Base-by-base conservation (phyloP, 2,113 vertebrate genomes). In the Neomonachus schauinslandi region DNA sequence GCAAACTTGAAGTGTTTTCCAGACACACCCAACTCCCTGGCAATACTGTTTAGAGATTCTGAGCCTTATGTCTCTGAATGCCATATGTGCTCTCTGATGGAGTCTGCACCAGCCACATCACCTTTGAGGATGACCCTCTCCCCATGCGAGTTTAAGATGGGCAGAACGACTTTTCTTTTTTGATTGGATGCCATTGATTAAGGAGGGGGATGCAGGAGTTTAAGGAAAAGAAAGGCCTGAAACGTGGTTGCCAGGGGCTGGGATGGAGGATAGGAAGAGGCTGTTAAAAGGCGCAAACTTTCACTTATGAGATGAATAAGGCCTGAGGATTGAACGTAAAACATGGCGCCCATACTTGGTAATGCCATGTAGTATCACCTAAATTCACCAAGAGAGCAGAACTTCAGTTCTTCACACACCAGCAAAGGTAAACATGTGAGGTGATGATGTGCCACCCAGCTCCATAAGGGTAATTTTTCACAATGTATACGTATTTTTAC, bases 1-100 rank as follows among this genome's bases (percentile, higher is more conserved):
- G 57, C 46, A 69, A 22, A 26, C 7, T 2, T 10, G 72, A 21
- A 2, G 57, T 3, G 28, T 28, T 8, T 39, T 46, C 11, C 7
- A 7, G 14, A 10, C 14, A 9, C 1, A 6, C 19, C 13, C 19
- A 4, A 18, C 16, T 15, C 9, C 1, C 24, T 0, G 14, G 46
- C 4, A 2, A 0, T 0, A 10, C 33, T 61, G 14, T 49, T 14
- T 3, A 1, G 9, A 63, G 14, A 7, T 33, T 14, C 28, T 1
- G n/a, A 36, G 1, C 22, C 0, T 19, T 4, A 1, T 11, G 36
- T 2, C 6, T 2, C 21, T 4, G 33, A 71, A 8, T 1, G 0
- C 59, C 11, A 0, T 2, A 14, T 1, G 18, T 51, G 21, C 71
- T 6, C 55, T 19, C 9, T 31, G 26, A n/a, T 1, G 11, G 16